These are phyloP conservation scores for Pseudomugil gertrudae DNA, from an alignment of 2,797 vertebrate genomes.

Conservation along the genomic window DNA sequence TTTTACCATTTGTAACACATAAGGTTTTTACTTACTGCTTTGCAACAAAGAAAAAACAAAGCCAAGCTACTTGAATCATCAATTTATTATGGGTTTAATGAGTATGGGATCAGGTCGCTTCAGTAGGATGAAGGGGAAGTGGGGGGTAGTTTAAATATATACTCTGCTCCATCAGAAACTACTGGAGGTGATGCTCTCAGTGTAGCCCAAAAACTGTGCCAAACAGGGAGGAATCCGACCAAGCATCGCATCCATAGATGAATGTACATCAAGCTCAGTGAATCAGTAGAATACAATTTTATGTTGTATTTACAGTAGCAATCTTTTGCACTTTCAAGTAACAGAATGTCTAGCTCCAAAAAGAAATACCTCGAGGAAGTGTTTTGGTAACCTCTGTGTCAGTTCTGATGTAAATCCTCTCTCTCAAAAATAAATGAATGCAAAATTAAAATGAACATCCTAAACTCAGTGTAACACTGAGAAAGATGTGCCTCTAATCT, in stretches of 20 bases:
- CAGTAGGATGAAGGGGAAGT: conserved; percentile 24
- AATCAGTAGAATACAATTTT: conserved; percentile 40
- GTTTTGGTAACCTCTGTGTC: neutral
- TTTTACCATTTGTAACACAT: conserved; percentile 46
- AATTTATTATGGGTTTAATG: conserved; percentile 13
- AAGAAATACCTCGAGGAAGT: conserved; percentile 63
- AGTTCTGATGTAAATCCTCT: conserved; percentile 5
- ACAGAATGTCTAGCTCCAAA: conserved; percentile 62
- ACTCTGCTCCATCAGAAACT: conserved; percentile 25
- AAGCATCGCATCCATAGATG: conserved; percentile 36
- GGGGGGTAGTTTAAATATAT: conserved; percentile 29
- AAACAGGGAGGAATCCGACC: conserved; percentile 38
- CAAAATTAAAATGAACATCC: conserved; percentile 24
- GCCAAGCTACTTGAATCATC: conserved; percentile 10
- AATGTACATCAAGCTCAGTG: conserved; percentile 43
- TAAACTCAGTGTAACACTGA: conserved; percentile 34
- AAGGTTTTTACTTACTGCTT: conserved; percentile 29
- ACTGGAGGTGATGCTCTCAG: conserved; percentile 17
- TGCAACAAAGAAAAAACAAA: conserved; percentile 33
- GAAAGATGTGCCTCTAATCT: conserved; percentile 65
- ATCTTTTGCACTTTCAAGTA: conserved; percentile 54
- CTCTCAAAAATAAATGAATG: neutral
- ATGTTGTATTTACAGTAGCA: conserved; percentile 36
- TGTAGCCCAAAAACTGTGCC: conserved; percentile 34
- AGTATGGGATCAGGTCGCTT: conserved; percentile 11